These are phyloP conservation scores for Rutilus rutilus DNA, from an alignment of 2,113 vertebrate species.

Conservation along the genomic window DNA sequence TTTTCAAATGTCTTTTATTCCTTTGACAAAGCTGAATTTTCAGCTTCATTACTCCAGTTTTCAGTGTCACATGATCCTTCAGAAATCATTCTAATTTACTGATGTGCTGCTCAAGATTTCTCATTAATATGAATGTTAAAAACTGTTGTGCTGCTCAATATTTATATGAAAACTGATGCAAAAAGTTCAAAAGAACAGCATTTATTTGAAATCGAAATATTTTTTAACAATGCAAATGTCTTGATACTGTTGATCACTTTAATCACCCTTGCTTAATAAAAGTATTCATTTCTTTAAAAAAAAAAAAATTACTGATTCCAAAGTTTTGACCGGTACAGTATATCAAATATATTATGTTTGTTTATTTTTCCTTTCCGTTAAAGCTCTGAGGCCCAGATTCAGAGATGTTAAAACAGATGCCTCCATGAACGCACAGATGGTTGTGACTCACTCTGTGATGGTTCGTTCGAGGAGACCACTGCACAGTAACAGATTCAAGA, in stretches of 20 bases:
- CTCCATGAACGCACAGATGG: constrained; percentile 52
- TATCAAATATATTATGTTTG: constrained; percentile 12
- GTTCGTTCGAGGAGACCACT: constrained; percentile 26
- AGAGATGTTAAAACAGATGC: constrained; percentile 48
- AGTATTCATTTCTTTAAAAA: neutral
- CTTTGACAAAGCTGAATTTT: no score
- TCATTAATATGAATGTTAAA: neutral
- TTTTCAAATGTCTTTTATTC: no score
- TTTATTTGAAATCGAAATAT: neutral
- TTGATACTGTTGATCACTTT: neutral
- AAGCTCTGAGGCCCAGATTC: constrained; percentile 26
- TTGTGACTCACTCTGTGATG: constrained; percentile 44
- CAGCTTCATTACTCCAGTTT: no score
- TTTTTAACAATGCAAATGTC: neutral
- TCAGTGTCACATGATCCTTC: neutral
- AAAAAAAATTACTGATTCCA: neutral
- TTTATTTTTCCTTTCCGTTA: neutral
- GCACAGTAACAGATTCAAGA: neutral
- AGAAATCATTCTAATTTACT: neutral
- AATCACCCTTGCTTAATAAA: neutral
- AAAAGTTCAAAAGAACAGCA: no score
- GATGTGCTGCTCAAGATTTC: neutral
- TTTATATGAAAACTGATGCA: neutral
- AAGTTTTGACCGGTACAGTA: neutral
- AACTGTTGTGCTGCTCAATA: neutral